Percentiles rank a stretch among this genome's conserved stretches.
These are phyloP conservation scores for Solen grandis DNA, from an alignment of 1,140 invertebrate genomes.

Conservation along the genomic window DNA sequence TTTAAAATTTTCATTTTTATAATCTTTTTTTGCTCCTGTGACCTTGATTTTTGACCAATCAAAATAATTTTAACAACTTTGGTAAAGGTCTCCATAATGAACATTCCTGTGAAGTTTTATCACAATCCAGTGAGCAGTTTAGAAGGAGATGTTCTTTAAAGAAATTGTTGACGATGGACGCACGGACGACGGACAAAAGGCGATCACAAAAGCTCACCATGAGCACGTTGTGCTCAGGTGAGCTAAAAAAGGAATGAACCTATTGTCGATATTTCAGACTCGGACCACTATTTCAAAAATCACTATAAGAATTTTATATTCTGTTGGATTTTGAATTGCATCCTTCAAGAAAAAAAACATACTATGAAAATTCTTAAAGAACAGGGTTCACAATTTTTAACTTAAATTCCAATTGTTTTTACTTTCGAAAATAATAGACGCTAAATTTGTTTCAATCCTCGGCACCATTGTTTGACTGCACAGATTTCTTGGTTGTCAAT, in stretches of 20 bases:
- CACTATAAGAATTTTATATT: neutral
- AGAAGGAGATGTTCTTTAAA: neutral
- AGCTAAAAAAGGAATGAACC: neutral
- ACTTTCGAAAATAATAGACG: no score
- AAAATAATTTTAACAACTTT: no score
- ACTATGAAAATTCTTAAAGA: no score
- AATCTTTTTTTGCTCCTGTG: no score
- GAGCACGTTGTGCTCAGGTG: neutral
- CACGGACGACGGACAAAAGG: neutral
- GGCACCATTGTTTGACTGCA: conserved; percentile 3
- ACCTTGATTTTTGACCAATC: no score
- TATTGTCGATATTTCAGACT: neutral
- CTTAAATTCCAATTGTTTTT: no score
- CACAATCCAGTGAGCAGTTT: no score
- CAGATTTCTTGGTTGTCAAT: conserved; percentile 55
- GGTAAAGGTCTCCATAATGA: no score
- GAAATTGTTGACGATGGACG: neutral
- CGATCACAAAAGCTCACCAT: neutral
- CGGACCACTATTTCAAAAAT: neutral
- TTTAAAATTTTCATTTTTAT: no score
- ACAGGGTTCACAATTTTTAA: no score
- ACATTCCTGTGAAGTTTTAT: no score
- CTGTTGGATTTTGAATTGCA: neutral
- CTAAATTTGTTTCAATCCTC: neutral
- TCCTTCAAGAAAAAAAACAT: no score